Percentiles rank a stretch among this genome's conserved stretches.
Conservation (phyloP, 2,888 invertebrate species). For the Drosophila macrospina region DNA sequence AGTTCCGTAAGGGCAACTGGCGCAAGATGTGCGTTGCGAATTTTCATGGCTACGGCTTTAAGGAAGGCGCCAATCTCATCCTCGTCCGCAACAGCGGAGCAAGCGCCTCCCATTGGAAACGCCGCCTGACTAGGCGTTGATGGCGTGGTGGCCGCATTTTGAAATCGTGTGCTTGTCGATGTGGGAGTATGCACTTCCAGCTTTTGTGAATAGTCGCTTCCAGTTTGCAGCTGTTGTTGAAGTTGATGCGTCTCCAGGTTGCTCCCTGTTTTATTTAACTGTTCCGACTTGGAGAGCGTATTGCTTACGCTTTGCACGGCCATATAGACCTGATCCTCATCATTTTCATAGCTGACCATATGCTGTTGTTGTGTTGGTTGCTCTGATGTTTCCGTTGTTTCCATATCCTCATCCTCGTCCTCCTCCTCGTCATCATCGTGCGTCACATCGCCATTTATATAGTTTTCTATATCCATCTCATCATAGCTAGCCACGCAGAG, state of each 20-base stretch:
- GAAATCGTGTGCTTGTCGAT: conserved; percentile 39
- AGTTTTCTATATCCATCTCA: conserved; percentile 83
- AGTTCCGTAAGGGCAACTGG: conserved; percentile 83
- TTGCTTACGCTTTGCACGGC: conserved; percentile 54
- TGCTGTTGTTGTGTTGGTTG: conserved; percentile 52
- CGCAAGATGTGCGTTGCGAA: conserved; percentile 82
- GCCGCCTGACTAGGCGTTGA: conserved; percentile 48
- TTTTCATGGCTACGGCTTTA: conserved; percentile 83
- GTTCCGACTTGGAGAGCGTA: conserved; percentile 42
- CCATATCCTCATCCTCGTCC: conserved; percentile 61
- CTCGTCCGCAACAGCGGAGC: conserved; percentile 63
- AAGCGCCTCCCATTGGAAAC: conserved; percentile 38
- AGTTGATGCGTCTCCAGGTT: conserved; percentile 45
- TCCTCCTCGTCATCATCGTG: conserved; percentile 53
- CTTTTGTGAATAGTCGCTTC: conserved; percentile 58
- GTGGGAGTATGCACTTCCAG: conserved; percentile 55
- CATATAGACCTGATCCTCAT: conserved; percentile 63
- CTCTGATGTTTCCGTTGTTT: conserved; percentile 44
- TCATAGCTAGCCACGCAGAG: conserved; percentile 75
- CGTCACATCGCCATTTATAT: conserved; percentile 79
- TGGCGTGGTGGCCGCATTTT: conserved; percentile 46
- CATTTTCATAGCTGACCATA: conserved; percentile 59
- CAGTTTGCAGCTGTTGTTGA: conserved; percentile 45
- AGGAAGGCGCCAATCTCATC: conserved; percentile 84
- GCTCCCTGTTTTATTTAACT: conserved; percentile 31